Evolutionary conservation across 2,888 invertebrate species (phyloP).

Genomic region (Mimas tiliae): DNA sequence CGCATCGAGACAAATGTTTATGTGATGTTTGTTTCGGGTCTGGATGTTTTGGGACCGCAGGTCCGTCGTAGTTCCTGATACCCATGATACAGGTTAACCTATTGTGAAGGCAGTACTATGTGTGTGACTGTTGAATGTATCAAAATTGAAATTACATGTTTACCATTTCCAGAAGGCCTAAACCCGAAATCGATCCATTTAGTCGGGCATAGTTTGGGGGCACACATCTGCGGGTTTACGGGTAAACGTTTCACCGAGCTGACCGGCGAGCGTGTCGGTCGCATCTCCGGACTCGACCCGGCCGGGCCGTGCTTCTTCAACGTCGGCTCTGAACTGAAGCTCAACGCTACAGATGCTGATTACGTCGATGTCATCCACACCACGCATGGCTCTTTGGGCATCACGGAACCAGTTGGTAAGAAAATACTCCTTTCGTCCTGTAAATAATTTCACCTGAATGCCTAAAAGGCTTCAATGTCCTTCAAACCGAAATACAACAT

Average conservation of each 20-base stretch:
- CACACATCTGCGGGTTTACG: constrained; percentile 69
- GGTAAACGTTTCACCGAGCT: constrained; percentile 58
- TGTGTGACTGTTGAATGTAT: no score
- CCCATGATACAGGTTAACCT: no score
- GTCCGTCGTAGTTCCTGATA: no score
- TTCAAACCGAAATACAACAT: no score
- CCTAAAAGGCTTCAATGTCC: no score
- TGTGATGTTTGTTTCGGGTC: no score
- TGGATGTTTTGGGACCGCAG: no score
- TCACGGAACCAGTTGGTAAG: constrained; percentile 62
- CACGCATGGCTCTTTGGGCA: constrained; percentile 66
- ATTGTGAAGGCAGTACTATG: no score
- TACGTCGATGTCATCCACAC: constrained; percentile 72
- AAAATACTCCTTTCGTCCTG: not conserved
- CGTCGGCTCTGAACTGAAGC: constrained; percentile 49
- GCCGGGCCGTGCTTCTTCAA: constrained; percentile 76
- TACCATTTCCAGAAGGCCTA: constrained; percentile 55
- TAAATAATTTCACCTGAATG: no score
- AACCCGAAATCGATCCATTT: constrained; percentile 60
- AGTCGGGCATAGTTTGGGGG: constrained; percentile 76
- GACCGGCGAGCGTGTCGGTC: constrained; percentile 58
- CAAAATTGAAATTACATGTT: no score
- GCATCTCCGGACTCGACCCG: constrained; percentile 72
- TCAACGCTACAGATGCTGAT: constrained; percentile 58
- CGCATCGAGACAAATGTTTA: no score